Percentiles rank a stretch among this genome's conserved stretches.
These are phyloP conservation scores for cattle (Bos taurus) DNA, from an alignment of 2,113 vertebrate genomes.

Conservation along the genomic window ARS-UCD2.0 NC_037336.1:39842501-39843000, in stretches of 20 bases:
- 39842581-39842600: background rate
- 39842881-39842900: background rate
- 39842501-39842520: rapidly evolving
- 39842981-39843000: background rate
- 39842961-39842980: background rate
- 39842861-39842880: background rate
- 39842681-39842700: background rate
- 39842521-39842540: background rate
- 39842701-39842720: too few relatives aligned
- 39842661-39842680: background rate
- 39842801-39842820: background rate
- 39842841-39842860: background rate
- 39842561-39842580: background rate
- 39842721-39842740: too few relatives aligned
- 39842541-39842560: background rate
- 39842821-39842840: background rate
- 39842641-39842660: background rate
- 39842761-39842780: too few relatives aligned
- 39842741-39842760: too few relatives aligned
- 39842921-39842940: too few relatives aligned
- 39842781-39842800: background rate
- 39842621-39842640: background rate
- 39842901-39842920: background rate
- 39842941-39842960: too few relatives aligned
- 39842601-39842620: background rate